phyloP scores from a whole-genome alignment of 2,113 vertebrate species.

The Pelusios castaneus region DNA sequence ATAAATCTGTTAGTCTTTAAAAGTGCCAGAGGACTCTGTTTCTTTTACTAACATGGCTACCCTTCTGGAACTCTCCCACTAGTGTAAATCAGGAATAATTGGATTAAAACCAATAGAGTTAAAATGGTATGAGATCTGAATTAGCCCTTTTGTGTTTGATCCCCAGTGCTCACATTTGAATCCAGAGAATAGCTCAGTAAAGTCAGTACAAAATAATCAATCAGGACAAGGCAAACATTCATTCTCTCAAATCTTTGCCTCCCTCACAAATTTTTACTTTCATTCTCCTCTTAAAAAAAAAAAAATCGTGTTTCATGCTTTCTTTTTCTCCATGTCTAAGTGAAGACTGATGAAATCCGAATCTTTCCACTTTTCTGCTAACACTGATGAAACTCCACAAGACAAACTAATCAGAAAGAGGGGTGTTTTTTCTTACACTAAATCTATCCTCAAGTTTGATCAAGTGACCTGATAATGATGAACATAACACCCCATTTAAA shows the following conservation, averaged over 20 bases:
- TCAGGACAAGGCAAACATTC: background rate
- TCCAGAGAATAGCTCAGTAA: fast-evolving
- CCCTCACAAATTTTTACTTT: background rate
- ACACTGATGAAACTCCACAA: background rate
- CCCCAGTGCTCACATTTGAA: background rate
- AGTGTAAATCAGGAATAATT: background rate
- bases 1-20: too few species aligned
- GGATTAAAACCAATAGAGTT: background rate
- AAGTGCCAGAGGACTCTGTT: too few species aligned
- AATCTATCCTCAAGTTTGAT: background rate
- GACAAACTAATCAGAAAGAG: background rate
- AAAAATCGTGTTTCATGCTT: background rate
- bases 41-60: too few species aligned
- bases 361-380: background rate
- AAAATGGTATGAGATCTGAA: background rate
- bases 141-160: background rate
- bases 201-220: background rate
- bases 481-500: conserved; percentile 16
- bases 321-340: background rate
- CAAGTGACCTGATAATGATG: conserved; percentile 27
- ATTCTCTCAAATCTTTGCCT: background rate
- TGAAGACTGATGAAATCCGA: background rate
- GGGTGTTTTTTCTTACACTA: background rate
- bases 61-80: too few species aligned
- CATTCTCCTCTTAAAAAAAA: background rate